Evolutionary conservation across 2,113 vertebrate genomes (phyloP), one percentile per base, ranked within the genome.

Genomic region (Apaloderma vittatum): DNA sequence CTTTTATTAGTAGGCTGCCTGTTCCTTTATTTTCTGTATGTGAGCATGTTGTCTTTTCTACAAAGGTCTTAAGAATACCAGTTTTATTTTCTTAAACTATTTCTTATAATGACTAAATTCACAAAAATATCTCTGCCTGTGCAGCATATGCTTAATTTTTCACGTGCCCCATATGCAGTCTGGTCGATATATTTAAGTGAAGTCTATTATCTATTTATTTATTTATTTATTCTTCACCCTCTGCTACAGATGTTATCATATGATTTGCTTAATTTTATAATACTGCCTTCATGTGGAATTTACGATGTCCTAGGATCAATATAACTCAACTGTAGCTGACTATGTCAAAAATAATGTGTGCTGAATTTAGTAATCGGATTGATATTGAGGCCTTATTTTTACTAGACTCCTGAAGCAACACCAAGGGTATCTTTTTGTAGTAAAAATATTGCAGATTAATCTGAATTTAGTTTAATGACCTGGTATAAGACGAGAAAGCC

Each of bases 71-170:
- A 79, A 97, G 95, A 94, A 67, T 74, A 94, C 32, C 86, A 90
- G 58, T 84, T 97, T 95, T 95, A 70, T 97, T 97, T 97, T 92
- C 90, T 97, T 96, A 86, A 95, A 96, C 90, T 96, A 81, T 93
- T 96, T 94, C 68, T 55, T 27, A 48, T 96, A 93, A 94, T 88
- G 90, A 94, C 79, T 95, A 79, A 93, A 97, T 46, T 58, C 57
- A 95, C 57, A 57, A 82, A 97, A 97, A 84, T 81, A 92, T 84
- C n/a, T 55, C 82, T 91, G 90, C 81, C 37, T 91, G 34, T 94
- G 92, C 57, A 75, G 70, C 93, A 90, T 91, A 84, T 84, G 78
- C 62, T 97, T 84, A 24, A 65, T 90, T 96, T 97, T 82, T 81
- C n/a, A 58, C 62, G 46, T 67, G 52, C 46, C 63, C 54, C 70